Conservation (phyloP, 2,888 invertebrate species). For the Epirrhoe alternata region DNA sequence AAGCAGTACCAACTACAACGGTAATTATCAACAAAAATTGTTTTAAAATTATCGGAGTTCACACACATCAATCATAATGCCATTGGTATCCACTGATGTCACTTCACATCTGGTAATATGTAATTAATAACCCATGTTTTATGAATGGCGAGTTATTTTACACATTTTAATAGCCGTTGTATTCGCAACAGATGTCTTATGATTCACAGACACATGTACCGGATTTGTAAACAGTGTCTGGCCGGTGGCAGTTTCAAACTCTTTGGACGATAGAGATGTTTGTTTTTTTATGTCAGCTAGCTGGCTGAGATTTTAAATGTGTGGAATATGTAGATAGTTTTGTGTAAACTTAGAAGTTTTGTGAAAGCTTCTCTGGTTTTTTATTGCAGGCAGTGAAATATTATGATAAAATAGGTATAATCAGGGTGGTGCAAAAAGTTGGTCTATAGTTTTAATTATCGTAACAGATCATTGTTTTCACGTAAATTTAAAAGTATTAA, state of each 20-base stretch:
- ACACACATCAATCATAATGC: slow-evolving; percentile 25
- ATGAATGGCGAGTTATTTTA: slow-evolving; percentile 31
- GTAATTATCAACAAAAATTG: neutral
- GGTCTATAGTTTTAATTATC: neutral
- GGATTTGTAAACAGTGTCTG: slow-evolving; percentile 56
- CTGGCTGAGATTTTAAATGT: slow-evolving; percentile 31
- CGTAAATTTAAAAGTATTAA: too few species aligned
- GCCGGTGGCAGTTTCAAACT: slow-evolving; percentile 26
- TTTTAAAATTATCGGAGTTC: slow-evolving; percentile 5
- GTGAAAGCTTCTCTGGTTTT: neutral
- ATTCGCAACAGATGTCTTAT: slow-evolving; percentile 58
- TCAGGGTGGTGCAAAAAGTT: too few species aligned
- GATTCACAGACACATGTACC: slow-evolving; percentile 65
- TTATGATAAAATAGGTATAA: too few species aligned
- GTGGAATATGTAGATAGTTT: neutral
- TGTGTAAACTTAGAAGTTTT: neutral
- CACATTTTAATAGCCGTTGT: slow-evolving; percentile 21
- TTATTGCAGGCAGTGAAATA: neutral
- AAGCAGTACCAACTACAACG: neutral
- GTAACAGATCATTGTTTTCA: neutral
- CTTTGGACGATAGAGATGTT: slow-evolving; percentile 57
- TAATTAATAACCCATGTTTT: slow-evolving; percentile 10
- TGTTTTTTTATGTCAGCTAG: slow-evolving; percentile 52
- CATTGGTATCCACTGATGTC: slow-evolving; percentile 6
- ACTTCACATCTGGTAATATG: slow-evolving; percentile 10